phyloP scores from a whole-genome alignment of 2,888 invertebrate species.

The Trissoscelio sp. region DNA sequence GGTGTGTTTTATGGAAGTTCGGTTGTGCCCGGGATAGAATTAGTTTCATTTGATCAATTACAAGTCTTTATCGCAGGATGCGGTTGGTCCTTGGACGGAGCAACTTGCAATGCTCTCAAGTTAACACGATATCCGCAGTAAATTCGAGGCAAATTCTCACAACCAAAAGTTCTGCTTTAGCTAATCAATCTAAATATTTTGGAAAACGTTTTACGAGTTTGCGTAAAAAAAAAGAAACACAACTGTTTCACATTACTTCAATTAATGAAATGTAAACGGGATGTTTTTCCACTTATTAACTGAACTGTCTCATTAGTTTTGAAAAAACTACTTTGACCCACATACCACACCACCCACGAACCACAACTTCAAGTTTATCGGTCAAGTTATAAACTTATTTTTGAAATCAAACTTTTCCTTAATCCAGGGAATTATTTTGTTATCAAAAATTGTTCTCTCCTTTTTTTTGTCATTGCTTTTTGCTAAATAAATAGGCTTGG shows the following conservation, averaged over 20 bases:
- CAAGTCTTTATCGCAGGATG: background rate
- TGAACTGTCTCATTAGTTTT: slow-evolving; percentile 24
- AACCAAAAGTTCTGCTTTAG: background rate
- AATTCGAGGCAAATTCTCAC: slow-evolving; percentile 11
- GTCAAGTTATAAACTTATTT: slow-evolving; percentile 2
- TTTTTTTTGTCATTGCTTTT: background rate
- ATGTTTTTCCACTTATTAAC: slow-evolving; percentile 27
- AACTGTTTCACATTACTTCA: background rate
- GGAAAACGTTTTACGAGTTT: background rate
- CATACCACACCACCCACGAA: background rate
- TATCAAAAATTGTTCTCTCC: background rate
- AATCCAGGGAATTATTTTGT: background rate
- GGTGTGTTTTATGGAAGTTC: no score
- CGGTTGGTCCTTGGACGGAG: background rate
- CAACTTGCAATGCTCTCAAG: background rate
- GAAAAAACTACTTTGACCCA: slow-evolving; percentile 20
- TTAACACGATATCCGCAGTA: background rate
- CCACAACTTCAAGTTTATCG: slow-evolving; percentile 19
- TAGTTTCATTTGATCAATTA: slow-evolving; percentile 43
- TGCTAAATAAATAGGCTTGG: no score
- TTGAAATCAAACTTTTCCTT: background rate
- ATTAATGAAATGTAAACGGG: background rate
- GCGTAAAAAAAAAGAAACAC: background rate
- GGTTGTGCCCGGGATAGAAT: slow-evolving; percentile 4
- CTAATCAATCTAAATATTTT: slow-evolving; percentile 5